Base-by-base conservation (phyloP, 2,113 vertebrate genomes). In the Montifringilla adamsi region DNA sequence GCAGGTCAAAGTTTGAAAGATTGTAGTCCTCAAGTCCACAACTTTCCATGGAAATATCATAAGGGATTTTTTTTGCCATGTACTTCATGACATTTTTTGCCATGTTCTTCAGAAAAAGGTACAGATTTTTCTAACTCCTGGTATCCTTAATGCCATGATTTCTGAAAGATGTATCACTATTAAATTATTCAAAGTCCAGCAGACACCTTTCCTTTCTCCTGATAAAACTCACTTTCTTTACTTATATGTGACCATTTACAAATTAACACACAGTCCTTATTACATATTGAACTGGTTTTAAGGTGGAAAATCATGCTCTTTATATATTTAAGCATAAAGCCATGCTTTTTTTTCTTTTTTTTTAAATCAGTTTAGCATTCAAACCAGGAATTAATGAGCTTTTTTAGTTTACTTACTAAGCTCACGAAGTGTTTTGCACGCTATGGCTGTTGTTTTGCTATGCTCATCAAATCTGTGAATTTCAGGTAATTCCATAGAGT, bases 361-460 rank as follows among this genome's bases (percentile, higher is more conserved):
- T 41, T 41, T 13, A 12, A 70, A 66, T 11, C 15, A 26, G 1
- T 24, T 88, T 50, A 60, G 7, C 2, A 1, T 43, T 47, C 14
- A 69, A 78, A 60, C 10, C 7, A 78, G 11, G 20, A 66, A 52
- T 85, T 28, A 27, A 27, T 39, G 4, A 76, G 13, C 0, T 15
- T 70, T 73, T 84, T 49, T 55, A 17, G 20, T 66, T 89, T 33
- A 27, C 4, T 66, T 37, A 13, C 9, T 74, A 50, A 87, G 5
- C 9, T 84, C 33, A 64, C 3, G 7, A 22, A 31, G 11, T 9
- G 1, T 35, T 94, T 86, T 75, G 7, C 9, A 5, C 4, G 4
- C 13, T 39, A 2, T 10, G 11, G 15, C 23, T 30, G 6, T 6
- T 2, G 1, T 35, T 75, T 8, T 35, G 6, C 12, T 50, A 14